Percentiles rank a stretch among this genome's conserved stretches.
These are phyloP conservation scores for Cardiocondyla obscurior DNA, from an alignment of 1,140 invertebrate genomes.

Conservation along the genomic window DNA sequence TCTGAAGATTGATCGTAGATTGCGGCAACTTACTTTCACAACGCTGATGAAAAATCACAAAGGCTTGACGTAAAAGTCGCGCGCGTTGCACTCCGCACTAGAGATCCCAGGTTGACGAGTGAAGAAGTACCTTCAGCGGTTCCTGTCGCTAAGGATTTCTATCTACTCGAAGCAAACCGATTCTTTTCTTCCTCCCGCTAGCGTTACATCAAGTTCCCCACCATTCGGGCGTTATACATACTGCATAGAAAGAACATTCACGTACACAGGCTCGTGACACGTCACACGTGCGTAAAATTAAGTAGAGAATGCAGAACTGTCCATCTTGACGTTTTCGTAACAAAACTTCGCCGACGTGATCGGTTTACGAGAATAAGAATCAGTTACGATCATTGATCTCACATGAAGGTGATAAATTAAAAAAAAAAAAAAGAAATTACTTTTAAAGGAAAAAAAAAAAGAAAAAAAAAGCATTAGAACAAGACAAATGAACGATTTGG, in stretches of 20 bases:
- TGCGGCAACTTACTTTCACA: background rate
- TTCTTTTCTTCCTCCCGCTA: slow-evolving; percentile 17
- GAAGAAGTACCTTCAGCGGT: slow-evolving; percentile 10
- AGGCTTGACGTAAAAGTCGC: background rate
- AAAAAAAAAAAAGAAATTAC: too few species aligned
- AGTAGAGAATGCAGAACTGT: background rate
- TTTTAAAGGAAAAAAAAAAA: too few species aligned
- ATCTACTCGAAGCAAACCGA: slow-evolving; percentile 10
- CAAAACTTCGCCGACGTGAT: background rate
- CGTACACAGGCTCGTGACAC: background rate
- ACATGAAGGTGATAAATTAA: background rate
- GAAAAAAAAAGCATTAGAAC: too few species aligned
- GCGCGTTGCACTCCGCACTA: background rate
- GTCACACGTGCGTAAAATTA: background rate
- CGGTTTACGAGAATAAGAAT: background rate
- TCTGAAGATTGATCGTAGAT: background rate
- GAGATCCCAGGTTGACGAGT: background rate
- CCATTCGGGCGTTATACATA: background rate
- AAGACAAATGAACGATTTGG: background rate
- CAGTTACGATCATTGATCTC: background rate
- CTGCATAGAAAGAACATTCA: background rate
- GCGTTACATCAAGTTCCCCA: slow-evolving; percentile 48
- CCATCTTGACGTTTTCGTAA: background rate
- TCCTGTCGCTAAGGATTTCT: slow-evolving; percentile 1
- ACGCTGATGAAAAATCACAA: background rate